Conservation (phyloP, 2,888 invertebrate species). For the Hydriomena furcata region DNA sequence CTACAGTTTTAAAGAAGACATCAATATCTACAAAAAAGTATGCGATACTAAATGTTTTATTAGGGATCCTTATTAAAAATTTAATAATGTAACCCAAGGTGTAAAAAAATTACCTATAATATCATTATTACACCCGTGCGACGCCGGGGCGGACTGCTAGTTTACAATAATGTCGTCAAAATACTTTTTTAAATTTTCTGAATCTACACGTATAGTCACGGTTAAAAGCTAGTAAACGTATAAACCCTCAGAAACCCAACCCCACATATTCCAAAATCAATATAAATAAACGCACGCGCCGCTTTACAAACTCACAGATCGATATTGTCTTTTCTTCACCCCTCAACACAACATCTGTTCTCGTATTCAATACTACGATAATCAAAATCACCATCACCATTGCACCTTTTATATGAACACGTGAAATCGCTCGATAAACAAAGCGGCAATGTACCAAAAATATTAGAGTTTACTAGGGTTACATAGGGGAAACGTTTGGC, state of each 20-base stretch:
- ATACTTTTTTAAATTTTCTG: no score
- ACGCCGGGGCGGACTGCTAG: no score
- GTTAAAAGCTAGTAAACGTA: constrained; percentile 11
- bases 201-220: no score
- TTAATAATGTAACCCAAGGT: no score
- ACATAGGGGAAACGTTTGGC: constrained; percentile 16
- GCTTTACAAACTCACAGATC: constrained; percentile 51
- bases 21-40: no score
- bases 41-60: no score
- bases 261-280: constrained; percentile 53
- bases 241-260: constrained; percentile 49
- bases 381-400: constrained; percentile 27
- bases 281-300: constrained; percentile 58
- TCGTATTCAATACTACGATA: constrained; percentile 33
- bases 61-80: no score
- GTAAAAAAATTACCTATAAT: no score
- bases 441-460: constrained; percentile 25
- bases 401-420: constrained; percentile 16
- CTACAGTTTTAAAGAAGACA: no score
- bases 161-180: no score
- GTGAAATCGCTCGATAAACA: constrained; percentile 14
- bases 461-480: constrained; percentile 7
- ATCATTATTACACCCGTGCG: no score
- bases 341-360: constrained; percentile 68
- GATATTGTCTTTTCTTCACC: constrained; percentile 69